These are phyloP conservation scores for Chlorodrepanis virens DNA, from an alignment of 2,113 vertebrate species.

Conservation along the genomic window DNA sequence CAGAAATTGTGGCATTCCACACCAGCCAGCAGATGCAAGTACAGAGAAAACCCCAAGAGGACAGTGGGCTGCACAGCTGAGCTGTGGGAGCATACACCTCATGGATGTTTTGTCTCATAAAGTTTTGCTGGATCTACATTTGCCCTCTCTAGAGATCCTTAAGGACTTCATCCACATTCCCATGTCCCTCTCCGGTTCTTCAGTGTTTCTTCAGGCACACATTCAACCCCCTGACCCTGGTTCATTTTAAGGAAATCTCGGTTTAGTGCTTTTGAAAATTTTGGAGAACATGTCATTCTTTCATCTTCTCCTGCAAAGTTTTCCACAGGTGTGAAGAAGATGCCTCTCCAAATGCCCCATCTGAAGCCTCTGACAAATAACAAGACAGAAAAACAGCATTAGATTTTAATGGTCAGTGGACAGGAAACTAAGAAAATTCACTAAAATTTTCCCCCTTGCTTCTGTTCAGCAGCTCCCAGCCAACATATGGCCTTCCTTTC, in stretches of 20 bases:
- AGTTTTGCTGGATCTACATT: background rate
- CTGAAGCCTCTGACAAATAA: slow-evolving; percentile 27
- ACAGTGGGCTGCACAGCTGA: background rate
- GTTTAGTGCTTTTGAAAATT: background rate
- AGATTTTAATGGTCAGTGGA: background rate
- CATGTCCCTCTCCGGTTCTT: background rate
- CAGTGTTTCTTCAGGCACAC: background rate
- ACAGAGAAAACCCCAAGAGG: background rate
- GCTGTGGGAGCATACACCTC: background rate
- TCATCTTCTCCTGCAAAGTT: background rate
- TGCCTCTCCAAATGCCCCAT: background rate
- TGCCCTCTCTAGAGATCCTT: background rate
- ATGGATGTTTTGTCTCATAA: background rate
- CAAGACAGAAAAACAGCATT: slow-evolving; percentile 1
- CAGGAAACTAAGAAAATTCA: background rate
- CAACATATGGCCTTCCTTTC: background rate
- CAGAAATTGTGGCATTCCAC: background rate
- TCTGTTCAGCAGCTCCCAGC: background rate
- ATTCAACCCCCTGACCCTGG: rapidly evolving
- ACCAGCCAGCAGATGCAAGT: background rate
- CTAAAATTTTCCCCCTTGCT: background rate
- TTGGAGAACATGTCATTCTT: background rate
- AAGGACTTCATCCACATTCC: background rate
- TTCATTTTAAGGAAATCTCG: background rate
- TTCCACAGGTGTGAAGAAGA: background rate